Base-by-base conservation (phyloP, 2,888 invertebrate genomes). In the Dyspetes luteomarginatus region DNA sequence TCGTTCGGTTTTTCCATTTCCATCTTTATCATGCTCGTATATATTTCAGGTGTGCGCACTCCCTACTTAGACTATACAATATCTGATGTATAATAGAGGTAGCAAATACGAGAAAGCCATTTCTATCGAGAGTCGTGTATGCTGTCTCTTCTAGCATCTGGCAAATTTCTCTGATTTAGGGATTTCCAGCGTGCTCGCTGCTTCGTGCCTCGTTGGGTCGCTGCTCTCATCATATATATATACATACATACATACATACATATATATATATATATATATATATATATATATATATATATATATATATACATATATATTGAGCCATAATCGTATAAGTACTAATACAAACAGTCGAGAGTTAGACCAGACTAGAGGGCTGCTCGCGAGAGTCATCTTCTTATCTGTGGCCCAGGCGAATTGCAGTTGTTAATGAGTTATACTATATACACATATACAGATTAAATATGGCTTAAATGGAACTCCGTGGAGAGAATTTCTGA, bases 301-400 rank as follows among this genome's bases (percentile, higher is more conserved):
- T n/a, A n/a, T n/a, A n/a, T 36, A 36, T 36, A 7, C 36, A 12
- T 36, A 36, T 36, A 36, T 12, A 12, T 36, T 36, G 12, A 36
- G 36, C 36, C 12, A 12, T 12, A 36, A 12, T 36, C 36, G 36
- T 36, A 41, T 60, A 72, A 62, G 72, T 50, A 26, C 30, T 52
- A 72, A 22, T 62, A 50, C 50, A 72, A 50, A 41, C 26, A 72
- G 30, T 36, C 24, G 9, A 60, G 50, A 19, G 17, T 50, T 36
- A 22, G 24, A 36, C 36, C 41, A 26, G 22, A 52, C 52, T 26
- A 17, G 22, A 52, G n/a, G 41, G 62, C 19, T 55, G 62, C 55
- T 64, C 55, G 77, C 52, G 64, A 56, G 64, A 75, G 41, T 56
- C 48, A 72, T 77, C 72, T 50, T 68, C 69, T 74, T 69, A 62